A percentile compares a stretch with the other conserved stretches of the same genome.
Conservation (phyloP, 1,140 invertebrate genomes). For the Brachionus manjavacas region DNA sequence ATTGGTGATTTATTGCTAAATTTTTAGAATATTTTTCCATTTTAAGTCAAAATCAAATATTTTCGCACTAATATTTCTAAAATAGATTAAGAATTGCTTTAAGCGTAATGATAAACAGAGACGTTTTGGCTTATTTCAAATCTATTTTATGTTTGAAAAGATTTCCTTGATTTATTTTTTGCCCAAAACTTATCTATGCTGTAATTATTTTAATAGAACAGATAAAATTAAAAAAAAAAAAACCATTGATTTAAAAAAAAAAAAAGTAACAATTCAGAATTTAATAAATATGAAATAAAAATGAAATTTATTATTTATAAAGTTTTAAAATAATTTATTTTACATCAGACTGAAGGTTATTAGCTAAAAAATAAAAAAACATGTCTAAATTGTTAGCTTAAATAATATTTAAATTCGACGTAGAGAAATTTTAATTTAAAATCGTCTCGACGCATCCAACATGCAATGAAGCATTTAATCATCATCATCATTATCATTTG, state of each 20-base stretch:
- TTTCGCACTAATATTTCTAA: background rate
- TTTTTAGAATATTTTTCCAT: background rate
- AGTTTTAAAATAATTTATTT: background rate
- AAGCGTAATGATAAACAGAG: background rate
- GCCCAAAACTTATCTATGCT: background rate
- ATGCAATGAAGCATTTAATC: constrained; percentile 39
- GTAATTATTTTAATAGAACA: background rate
- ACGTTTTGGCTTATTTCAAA: background rate
- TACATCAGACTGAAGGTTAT: background rate
- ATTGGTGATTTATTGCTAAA: background rate
- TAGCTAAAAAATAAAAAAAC: background rate
- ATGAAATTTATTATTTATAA: background rate
- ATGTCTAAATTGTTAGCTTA: constrained; percentile 6
- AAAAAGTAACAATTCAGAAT: background rate
- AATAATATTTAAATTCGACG: constrained; percentile 28
- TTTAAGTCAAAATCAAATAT: background rate
- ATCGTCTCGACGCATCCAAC: constrained; percentile 22
- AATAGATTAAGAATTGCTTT: background rate
- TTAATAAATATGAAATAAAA: background rate
- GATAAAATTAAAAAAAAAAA: background rate
- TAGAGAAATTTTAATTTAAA: constrained; percentile 30
- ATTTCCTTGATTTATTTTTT: background rate
- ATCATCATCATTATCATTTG: constrained; percentile 17
- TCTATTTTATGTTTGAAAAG: background rate
- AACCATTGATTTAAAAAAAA: no score